phyloP scores from a whole-genome alignment of 1,140 invertebrate genomes.

The Drosophila orena region DNA sequence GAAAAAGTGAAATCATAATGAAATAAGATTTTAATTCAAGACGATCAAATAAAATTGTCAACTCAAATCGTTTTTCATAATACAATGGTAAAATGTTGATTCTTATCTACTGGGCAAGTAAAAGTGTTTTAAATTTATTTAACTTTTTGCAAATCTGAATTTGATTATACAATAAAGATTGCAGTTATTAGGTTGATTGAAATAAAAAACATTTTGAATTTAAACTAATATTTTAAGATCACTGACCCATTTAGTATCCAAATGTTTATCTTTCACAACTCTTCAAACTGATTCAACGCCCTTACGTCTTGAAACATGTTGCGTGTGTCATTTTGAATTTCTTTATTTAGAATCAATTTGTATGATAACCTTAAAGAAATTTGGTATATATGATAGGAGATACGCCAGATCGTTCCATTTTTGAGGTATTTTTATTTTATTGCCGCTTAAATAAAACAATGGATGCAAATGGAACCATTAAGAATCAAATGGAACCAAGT shows the following conservation, averaged over 20 bases:
- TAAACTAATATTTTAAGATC: not conserved
- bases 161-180: no score
- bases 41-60: conserved; percentile 7
- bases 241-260: not conserved
- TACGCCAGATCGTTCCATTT: conserved; percentile 22
- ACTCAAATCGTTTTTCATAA: conserved; percentile 11
- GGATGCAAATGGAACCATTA: conserved; percentile 3
- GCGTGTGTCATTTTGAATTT: conserved; percentile 7
- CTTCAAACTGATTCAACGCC: conserved; percentile 5
- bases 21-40: conserved; percentile 21
- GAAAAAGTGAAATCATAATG: conserved; percentile 40
- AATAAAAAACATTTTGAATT: not conserved
- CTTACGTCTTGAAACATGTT: conserved; percentile 4
- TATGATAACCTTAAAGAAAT: conserved; percentile 14
- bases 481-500: not conserved
- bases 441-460: conserved; percentile 15
- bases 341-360: conserved; percentile 39
- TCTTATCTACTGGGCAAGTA: conserved; percentile 1
- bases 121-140: conserved; percentile 12
- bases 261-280: not conserved
- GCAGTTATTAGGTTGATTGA: no score
- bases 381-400: conserved; percentile 20
- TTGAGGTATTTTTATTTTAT: conserved; percentile 19
- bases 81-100: conserved; percentile 10
- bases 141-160: no score